These are phyloP conservation scores for Archilochus colubris DNA, from an alignment of 2,113 vertebrate genomes.

Conservation along the genomic window DNA sequence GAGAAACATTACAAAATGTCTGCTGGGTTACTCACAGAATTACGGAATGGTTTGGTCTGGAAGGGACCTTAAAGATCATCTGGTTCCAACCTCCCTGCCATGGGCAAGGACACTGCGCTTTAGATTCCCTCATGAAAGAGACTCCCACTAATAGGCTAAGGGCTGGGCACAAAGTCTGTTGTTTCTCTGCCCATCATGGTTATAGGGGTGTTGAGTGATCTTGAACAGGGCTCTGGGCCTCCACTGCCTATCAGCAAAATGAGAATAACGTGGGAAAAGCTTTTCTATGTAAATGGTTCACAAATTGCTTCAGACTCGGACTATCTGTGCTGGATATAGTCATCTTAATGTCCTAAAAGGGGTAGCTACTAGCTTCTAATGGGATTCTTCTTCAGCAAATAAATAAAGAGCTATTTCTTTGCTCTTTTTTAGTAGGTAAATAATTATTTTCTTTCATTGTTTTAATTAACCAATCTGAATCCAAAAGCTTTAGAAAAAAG, in stretches of 20 bases:
- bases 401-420: not conserved
- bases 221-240: not conserved
- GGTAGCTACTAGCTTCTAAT: not conserved
- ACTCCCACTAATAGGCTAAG: not conserved
- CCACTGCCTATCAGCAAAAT: not conserved
- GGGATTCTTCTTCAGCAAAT: not conserved
- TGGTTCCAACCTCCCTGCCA: too few relatives aligned
- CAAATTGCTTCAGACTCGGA: not conserved
- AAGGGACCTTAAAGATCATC: too few relatives aligned
- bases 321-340: not conserved
- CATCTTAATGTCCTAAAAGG: not conserved
- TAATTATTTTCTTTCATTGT: not conserved
- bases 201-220: not conserved
- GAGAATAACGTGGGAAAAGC: slow-evolving; percentile 40
- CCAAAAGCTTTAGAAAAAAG: not conserved
- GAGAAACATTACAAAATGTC: not conserved
- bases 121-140: not conserved
- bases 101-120: too few relatives aligned
- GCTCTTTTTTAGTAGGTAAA: not conserved
- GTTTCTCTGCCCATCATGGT: slow-evolving; percentile 14
- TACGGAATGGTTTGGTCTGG: too few relatives aligned
- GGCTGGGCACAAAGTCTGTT: not conserved
- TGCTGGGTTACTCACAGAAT: not conserved
- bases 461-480: not conserved
- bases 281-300: slow-evolving; percentile 19